Percentiles rank a stretch among this genome's conserved stretches.
These are phyloP conservation scores for Lepidurus packardi DNA, from an alignment of 1,140 invertebrate species.

Conservation along the genomic window DNA sequence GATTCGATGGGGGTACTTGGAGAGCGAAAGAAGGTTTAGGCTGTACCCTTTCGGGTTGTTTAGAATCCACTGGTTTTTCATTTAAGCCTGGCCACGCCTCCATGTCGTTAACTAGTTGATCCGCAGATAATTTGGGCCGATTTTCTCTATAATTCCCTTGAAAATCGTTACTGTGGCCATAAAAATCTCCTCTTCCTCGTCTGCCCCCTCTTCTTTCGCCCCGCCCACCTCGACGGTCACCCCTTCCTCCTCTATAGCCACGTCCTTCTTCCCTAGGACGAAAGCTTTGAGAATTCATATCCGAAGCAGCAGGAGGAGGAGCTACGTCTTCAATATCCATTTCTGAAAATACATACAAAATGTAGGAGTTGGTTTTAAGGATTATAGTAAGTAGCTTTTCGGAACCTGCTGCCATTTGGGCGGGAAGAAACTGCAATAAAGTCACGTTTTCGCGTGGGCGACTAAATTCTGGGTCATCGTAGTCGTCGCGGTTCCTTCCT, in stretches of 20 bases:
- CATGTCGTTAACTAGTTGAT: slow-evolving; percentile 28
- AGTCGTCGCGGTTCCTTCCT: slow-evolving; percentile 10
- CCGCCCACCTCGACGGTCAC: background rate
- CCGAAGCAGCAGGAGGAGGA: background rate
- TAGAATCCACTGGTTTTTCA: background rate
- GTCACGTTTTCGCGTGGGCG: background rate
- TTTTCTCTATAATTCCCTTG: background rate
- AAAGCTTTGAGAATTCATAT: background rate
- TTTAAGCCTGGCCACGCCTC: slow-evolving; percentile 29
- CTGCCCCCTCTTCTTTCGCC: background rate
- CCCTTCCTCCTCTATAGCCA: background rate
- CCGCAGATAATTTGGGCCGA: background rate
- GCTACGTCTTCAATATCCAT: slow-evolving; percentile 9
- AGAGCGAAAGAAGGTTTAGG: background rate
- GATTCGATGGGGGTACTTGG: background rate
- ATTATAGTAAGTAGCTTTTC: background rate
- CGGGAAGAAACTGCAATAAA: background rate
- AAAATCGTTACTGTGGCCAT: background rate
- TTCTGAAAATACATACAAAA: background rate
- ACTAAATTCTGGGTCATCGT: slow-evolving; percentile 23
- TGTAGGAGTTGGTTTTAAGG: too few species aligned
- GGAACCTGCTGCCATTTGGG: slow-evolving; percentile 12
- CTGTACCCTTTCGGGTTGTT: slow-evolving; percentile 21
- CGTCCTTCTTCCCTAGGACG: background rate
- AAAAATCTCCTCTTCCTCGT: background rate